Percentiles rank a stretch among this genome's conserved stretches.
Evolutionary conservation across 2,888 invertebrate genomes (phyloP).

Genomic region (Trypoxylon attenuatum): DNA sequence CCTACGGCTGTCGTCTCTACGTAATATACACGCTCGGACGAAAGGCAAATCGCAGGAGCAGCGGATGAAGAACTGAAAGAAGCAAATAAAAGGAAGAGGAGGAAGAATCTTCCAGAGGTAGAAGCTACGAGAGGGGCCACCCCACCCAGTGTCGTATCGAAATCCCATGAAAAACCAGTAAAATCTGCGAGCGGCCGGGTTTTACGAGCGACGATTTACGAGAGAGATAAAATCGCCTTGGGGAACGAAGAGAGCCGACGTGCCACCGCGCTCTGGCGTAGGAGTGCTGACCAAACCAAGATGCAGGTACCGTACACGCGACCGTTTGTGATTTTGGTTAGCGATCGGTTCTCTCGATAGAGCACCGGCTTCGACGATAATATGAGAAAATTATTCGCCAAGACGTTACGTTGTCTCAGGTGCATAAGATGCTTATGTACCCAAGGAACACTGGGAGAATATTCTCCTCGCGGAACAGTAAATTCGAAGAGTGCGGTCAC

Average conservation of each 20-base stretch:
- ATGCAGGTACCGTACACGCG: not conserved
- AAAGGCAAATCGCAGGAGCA: constrained; percentile 1
- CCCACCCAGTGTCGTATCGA: constrained; percentile 24
- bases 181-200: constrained; percentile 15
- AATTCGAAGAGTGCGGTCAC: not conserved
- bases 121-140: not conserved
- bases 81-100: not conserved
- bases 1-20: constrained; percentile 47
- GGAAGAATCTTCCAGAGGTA: not conserved
- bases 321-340: not conserved
- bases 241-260: not conserved
- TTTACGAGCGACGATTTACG: constrained; percentile 38
- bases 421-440: not conserved
- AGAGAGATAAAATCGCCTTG: not conserved
- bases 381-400: not conserved
- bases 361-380: not conserved
- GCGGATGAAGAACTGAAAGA: not conserved
- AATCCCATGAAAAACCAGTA: constrained; percentile 40
- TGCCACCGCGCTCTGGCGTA: not conserved
- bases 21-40: constrained; percentile 26
- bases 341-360: not conserved
- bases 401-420: too few relatives aligned
- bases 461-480: not conserved
- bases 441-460: not conserved
- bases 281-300: not conserved